Conservation (phyloP, 2,113 vertebrate species). For the Antechinus flavipes region DNA sequence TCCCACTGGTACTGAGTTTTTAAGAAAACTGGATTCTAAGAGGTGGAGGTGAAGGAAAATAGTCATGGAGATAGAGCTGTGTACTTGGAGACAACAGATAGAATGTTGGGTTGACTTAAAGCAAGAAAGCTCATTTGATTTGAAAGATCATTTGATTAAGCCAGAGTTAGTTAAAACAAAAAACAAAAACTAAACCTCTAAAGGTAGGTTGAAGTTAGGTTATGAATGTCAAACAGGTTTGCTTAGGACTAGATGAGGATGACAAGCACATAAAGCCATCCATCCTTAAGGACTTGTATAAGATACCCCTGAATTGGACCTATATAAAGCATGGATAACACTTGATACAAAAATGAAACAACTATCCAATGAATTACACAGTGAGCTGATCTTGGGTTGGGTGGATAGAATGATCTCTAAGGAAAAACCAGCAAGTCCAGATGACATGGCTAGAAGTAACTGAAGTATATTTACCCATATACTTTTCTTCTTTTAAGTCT, state of each 20-base stretch:
- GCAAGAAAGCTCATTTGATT: not conserved
- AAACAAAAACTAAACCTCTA: not conserved
- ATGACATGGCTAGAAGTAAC: not conserved
- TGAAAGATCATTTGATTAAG: not conserved
- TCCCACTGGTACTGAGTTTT: not conserved
- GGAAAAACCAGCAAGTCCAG: not conserved
- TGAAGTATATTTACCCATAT: not conserved
- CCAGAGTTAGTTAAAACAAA: not conserved
- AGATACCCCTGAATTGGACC: not conserved
- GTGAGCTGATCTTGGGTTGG: not conserved
- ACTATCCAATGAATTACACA: not conserved
- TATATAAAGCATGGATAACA: not conserved
- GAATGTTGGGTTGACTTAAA: not conserved
- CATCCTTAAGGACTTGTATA: not conserved
- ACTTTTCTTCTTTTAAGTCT: not conserved
- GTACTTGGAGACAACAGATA: too few relatives aligned
- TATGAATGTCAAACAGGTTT: not conserved
- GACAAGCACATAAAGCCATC: not conserved
- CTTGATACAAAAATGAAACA: not conserved
- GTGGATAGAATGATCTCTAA: not conserved
- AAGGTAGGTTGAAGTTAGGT: not conserved
- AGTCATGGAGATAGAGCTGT: not conserved
- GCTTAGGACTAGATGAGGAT: not conserved
- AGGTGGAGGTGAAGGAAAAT: not conserved
- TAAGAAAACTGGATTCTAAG: not conserved